Base-by-base conservation (phyloP, 2,797 vertebrate genomes). In the Megalops cyprinoides region DNA sequence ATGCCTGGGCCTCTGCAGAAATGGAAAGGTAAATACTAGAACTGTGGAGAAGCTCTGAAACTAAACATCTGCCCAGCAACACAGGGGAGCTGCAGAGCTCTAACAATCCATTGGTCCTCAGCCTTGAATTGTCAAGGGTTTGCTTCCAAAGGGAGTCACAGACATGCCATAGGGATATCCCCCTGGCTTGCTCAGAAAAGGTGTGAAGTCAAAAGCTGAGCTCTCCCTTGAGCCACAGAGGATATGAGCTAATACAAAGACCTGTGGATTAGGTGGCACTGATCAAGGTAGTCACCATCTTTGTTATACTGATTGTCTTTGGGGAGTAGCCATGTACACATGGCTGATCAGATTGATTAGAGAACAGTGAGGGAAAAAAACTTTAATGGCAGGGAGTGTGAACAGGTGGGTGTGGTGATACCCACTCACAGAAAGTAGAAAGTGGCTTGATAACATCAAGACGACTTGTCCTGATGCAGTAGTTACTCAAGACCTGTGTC, bases 41-140 rank as follows among this genome's bases (percentile, higher is more conserved):
- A 1, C 31, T 14, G 62, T 1, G n/a, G 12, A 37, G 58, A 60
- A 60, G 31, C 31, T 34, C 62, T 65, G 62, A 65, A 65, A 65
- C 62, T 65, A 37, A 65, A 65, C 15, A 65, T 34, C 62, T 37
- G 31, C 62, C 62, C 62, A 37, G 62, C 31, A 65, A 37, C 62
- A 65, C 58, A 62, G 28, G 8, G 62, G 12, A 25, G 25, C 58
- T 31, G 58, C 1, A 37, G 62, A 25, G 25, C 62, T 65, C 31
- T 65, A 65, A 65, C 37, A 65, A 65, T 65, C 18, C 34, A n/a
- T 65, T 65, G 62, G 31, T 15, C 62, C 62, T 18, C 62, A 18
- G 31, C 31, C 62, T 37, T 65, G 31, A 65, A 65, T 65, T 65
- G 25, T 25, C 58, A 60, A 25, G 62, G 18, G 62, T 37, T 65